Evolutionary conservation across 1,140 invertebrate species (phyloP).

Genomic region (Bombus terrestris): DNA sequence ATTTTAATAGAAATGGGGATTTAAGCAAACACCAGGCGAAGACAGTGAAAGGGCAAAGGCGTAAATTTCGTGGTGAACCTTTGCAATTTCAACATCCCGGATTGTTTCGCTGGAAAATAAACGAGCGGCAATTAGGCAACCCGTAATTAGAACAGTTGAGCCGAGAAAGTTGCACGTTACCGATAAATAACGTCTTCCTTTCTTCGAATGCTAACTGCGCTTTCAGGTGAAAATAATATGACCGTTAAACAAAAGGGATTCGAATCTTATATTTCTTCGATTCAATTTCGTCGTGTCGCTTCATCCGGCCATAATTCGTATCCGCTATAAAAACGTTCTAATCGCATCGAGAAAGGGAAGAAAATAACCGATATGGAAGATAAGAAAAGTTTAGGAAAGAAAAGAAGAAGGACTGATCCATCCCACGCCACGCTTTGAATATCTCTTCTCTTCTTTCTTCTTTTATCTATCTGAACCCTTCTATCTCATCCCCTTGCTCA

Average conservation of each 20-base stretch:
- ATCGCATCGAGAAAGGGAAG: constrained; percentile 49
- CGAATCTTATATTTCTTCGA: constrained; percentile 56
- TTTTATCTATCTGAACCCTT: constrained; percentile 8
- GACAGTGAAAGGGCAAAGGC: background rate
- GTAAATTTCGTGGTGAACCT: background rate
- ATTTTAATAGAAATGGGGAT: background rate
- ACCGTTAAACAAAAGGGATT: constrained; percentile 65
- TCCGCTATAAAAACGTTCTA: constrained; percentile 70
- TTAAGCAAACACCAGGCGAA: background rate
- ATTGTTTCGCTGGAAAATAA: background rate
- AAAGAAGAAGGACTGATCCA: background rate
- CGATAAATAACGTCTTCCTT: background rate
- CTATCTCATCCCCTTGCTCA: constrained; percentile 1
- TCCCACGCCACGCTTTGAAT: constrained; percentile 33
- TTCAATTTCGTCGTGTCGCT: background rate
- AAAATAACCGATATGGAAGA: constrained; percentile 24
- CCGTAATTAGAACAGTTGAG: background rate
- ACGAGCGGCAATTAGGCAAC: background rate
- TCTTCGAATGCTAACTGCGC: background rate
- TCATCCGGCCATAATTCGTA: constrained; percentile 52
- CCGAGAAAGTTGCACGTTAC: background rate
- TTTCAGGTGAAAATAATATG: background rate
- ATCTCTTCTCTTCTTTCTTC: constrained; percentile 36
- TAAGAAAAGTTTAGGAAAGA: constrained; percentile 14
- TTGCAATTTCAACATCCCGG: background rate